Conservation (phyloP, 2,888 invertebrate genomes). For the Xestoiulus laeticollis region DNA sequence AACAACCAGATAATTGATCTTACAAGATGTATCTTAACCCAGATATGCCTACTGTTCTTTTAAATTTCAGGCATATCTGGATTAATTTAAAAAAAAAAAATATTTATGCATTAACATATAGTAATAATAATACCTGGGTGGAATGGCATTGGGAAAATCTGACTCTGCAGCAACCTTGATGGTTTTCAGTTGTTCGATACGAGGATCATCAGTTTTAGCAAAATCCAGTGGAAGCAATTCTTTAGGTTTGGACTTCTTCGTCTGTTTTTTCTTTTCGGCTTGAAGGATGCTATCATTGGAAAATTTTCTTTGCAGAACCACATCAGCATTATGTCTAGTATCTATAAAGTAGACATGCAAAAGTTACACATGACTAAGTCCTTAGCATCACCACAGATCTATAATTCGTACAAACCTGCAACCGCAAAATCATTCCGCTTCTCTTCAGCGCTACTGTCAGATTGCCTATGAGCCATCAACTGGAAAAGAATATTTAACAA, state of each 20-base stretch:
- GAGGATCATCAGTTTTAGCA: conserved; percentile 27
- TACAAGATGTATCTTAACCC: no score
- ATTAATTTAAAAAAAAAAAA: not conserved
- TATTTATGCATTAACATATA: not conserved
- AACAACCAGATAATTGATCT: no score
- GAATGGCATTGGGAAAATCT: not conserved
- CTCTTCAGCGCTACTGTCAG: not conserved
- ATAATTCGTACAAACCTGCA: not conserved
- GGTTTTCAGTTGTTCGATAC: not conserved
- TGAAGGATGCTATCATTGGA: not conserved
- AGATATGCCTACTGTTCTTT: no score
- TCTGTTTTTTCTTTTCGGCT: not conserved
- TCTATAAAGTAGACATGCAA: not conserved
- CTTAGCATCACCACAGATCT: not conserved
- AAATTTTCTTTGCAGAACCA: conserved; percentile 17
- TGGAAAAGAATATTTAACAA: no score
- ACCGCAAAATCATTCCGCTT: not conserved
- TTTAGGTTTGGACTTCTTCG: not conserved
- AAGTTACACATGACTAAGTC: not conserved
- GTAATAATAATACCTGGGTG: not conserved
- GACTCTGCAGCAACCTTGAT: not conserved
- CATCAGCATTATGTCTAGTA: not conserved
- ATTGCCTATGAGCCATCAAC: not conserved
- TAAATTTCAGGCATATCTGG: no score
- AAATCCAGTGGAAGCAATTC: not conserved